These are phyloP conservation scores for Halictus rubicundus DNA, from an alignment of 1,140 invertebrate species.

Conservation along the genomic window DNA sequence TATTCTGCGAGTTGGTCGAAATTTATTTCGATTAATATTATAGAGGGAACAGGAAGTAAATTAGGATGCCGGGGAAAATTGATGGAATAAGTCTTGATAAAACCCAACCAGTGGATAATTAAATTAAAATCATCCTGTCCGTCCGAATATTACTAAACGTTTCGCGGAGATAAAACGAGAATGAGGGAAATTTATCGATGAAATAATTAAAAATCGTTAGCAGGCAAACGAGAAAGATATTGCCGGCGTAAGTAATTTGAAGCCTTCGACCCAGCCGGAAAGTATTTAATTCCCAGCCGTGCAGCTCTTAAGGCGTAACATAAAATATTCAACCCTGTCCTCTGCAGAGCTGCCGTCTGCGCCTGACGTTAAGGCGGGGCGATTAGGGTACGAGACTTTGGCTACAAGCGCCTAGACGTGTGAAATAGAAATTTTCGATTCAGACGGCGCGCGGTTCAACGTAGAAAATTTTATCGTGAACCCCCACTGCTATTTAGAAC, in stretches of 20 bases:
- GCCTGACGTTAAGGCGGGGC: slow-evolving; percentile 59
- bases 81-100: too few species aligned
- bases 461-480: neutral
- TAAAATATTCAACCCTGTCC: slow-evolving; percentile 65
- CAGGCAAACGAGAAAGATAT: neutral
- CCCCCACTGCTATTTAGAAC: too few species aligned
- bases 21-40: too few species aligned
- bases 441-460: too few species aligned
- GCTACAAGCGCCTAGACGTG: slow-evolving; percentile 30
- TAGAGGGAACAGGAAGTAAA: too few species aligned
- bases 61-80: too few species aligned
- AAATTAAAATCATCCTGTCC: too few species aligned
- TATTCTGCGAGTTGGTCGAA: too few species aligned
- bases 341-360: slow-evolving; percentile 52
- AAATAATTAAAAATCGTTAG: neutral
- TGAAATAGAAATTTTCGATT: slow-evolving; percentile 48
- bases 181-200: neutral
- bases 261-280: slow-evolving; percentile 9
- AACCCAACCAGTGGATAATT: too few species aligned
- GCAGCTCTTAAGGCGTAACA: slow-evolving; percentile 55
- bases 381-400: slow-evolving; percentile 47
- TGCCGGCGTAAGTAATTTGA: neutral
- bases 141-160: too few species aligned
- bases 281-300: slow-evolving; percentile 54
- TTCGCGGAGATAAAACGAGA: neutral